phyloP scores from a whole-genome alignment of 2,113 vertebrate genomes.

The Balaenoptera acutorostrata region DNA sequence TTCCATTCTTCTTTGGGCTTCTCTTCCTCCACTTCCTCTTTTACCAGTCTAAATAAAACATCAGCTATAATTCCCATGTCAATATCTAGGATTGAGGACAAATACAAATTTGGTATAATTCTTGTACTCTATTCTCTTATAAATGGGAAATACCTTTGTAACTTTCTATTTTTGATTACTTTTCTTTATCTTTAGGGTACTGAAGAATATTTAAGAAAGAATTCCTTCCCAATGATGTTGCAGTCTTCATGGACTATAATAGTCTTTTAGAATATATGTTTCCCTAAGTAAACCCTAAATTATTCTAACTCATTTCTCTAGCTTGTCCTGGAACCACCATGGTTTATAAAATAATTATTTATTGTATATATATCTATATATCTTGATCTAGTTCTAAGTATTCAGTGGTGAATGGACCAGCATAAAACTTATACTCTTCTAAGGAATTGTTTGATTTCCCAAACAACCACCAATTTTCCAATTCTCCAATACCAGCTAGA shows the following conservation, averaged over 20 bases:
- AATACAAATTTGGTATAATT: not conserved
- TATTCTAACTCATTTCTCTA: not conserved
- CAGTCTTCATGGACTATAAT: not conserved
- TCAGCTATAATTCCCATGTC: not conserved
- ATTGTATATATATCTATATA: not conserved
- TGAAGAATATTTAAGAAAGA: not conserved
- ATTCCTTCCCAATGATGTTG: not conserved
- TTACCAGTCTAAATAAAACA: not conserved
- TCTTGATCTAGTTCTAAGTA: not conserved
- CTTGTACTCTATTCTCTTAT: not conserved
- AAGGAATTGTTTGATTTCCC: not conserved
- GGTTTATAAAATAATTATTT: not conserved
- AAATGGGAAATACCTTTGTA: not conserved
- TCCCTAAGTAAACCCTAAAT: not conserved
- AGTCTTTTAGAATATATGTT: not conserved
- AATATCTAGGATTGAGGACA: not conserved
- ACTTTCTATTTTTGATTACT: not conserved
- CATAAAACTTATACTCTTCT: not conserved
- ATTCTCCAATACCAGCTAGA: not conserved
- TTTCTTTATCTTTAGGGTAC: not conserved
- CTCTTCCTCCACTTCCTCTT: not conserved
- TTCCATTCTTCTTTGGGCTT: not conserved
- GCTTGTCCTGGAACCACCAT: not conserved
- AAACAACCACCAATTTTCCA: not conserved
- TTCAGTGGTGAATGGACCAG: not conserved